Conservation (phyloP, 2,888 invertebrate species). For the Tetramorium bicarinatum region DNA sequence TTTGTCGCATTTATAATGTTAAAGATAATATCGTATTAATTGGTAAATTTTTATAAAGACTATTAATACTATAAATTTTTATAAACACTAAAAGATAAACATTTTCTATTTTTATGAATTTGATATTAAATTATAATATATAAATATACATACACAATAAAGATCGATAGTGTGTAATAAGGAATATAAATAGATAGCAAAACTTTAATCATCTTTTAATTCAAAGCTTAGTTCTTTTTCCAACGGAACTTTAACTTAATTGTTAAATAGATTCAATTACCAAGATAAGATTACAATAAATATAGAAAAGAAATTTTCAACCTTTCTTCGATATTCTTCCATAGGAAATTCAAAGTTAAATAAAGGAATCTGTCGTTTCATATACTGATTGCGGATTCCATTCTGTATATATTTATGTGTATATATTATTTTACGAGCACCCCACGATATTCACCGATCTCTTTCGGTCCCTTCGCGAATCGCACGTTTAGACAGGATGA, state of each 20-base stretch:
- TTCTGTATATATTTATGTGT: conserved; percentile 24
- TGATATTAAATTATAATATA: neutral
- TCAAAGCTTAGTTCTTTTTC: neutral
- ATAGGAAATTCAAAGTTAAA: neutral
- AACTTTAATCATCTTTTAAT: neutral
- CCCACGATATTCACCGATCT: conserved; percentile 18
- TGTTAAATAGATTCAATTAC: neutral
- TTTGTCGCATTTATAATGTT: neutral
- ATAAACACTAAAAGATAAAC: neutral
- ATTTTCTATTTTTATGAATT: neutral
- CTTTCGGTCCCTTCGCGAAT: conserved; percentile 45
- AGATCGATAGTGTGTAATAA: neutral
- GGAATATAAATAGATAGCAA: neutral
- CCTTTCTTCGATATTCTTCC: neutral
- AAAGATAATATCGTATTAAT: conserved; percentile 33
- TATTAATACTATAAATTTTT: no score
- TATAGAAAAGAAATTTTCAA: neutral
- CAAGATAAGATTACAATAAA: neutral
- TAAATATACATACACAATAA: neutral
- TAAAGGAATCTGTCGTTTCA: conserved; percentile 4
- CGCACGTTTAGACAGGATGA: conserved; percentile 66
- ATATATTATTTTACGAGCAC: conserved; percentile 22
- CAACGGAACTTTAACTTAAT: neutral
- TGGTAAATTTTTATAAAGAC: neutral
- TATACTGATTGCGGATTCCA: neutral